These are phyloP conservation scores for Heteromyza rotundicornis DNA, from an alignment of 2,888 invertebrate species.

Conservation along the genomic window DNA sequence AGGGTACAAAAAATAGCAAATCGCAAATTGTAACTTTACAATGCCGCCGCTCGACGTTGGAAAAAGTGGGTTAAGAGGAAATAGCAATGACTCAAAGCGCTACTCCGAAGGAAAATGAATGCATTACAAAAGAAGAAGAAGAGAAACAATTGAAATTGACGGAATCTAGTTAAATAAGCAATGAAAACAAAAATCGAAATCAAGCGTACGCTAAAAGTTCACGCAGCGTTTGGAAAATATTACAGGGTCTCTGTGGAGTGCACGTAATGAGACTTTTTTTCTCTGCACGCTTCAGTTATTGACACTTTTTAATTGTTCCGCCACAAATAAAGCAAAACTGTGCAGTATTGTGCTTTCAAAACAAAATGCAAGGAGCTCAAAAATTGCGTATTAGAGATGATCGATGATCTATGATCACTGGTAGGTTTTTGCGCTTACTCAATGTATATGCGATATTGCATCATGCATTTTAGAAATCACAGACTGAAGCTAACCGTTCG, in stretches of 20 bases:
- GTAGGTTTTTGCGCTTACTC: constrained; percentile 16
- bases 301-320: no score
- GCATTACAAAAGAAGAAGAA: constrained; percentile 13
- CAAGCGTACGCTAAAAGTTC: no score
- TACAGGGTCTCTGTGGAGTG: no score
- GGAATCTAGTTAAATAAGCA: no score
- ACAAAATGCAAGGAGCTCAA: background rate
- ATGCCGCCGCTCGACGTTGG: background rate
- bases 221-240: no score
- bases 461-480: constrained; percentile 15
- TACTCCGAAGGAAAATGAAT: background rate
- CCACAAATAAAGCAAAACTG: no score
- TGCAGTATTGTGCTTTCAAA: no score
- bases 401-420: background rate
- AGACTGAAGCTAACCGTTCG: background rate
- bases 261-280: no score
- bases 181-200: background rate
- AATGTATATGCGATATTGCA: constrained; percentile 21
- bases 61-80: constrained; percentile 46
- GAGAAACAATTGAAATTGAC: no score
- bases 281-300: no score
- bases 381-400: constrained; percentile 1
- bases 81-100: constrained; percentile 39
- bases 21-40: no score
- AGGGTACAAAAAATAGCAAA: no score